Base-by-base conservation (phyloP, 2,797 vertebrate genomes). In the Gallinago stenura region DNA sequence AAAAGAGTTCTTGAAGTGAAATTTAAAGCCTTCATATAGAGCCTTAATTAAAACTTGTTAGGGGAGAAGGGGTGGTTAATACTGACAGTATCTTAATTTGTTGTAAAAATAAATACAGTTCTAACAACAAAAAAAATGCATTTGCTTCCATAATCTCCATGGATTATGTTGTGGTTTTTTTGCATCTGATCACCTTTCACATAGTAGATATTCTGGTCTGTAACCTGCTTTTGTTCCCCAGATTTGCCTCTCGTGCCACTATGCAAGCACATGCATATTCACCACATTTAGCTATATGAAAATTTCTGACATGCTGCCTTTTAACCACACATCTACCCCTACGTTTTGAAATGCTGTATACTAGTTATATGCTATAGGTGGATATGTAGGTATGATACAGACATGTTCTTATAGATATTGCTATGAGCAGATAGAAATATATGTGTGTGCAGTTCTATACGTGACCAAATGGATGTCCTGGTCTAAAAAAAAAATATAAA, bases 221-320 rank as follows among this genome's bases (percentile, higher is more conserved):
- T 60, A 51, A 65, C 8, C 16, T 66, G 11, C 26, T 73, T 79
- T 28, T 78, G 13, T 51, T 68, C 9, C 24, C 9, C 12, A 83
- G 5, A 19, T 20, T 30, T 81, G 7, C 64, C 2, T 6, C 22
- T 60, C 4, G 13, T 66, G 28, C 31, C 1, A 4, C 8, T 24
- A 20, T 30, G 18, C 5, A 39, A 69, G 6, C 2, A 1, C 3
- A 1, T n/a, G 9, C 12, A 15, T 39, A 19, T 71, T 43, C 14
- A 12, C 26, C 15, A 9, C 21, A 1, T 71, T 37, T 60, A 76
- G 28, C 14, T 39, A 30, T 30, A 2, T n/a, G 30, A 68, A 53
- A 43, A 26, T 48, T 35, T 35, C 28, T 41, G 9, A 28, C 16
- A 13, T 30, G 4, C 0, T 72, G 25, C 3, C 6, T 21, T 70